Evolutionary conservation across 1,140 invertebrate species (phyloP), one percentile per base, ranked within the genome.

Genomic region (Sminthurides bifidus): DNA sequence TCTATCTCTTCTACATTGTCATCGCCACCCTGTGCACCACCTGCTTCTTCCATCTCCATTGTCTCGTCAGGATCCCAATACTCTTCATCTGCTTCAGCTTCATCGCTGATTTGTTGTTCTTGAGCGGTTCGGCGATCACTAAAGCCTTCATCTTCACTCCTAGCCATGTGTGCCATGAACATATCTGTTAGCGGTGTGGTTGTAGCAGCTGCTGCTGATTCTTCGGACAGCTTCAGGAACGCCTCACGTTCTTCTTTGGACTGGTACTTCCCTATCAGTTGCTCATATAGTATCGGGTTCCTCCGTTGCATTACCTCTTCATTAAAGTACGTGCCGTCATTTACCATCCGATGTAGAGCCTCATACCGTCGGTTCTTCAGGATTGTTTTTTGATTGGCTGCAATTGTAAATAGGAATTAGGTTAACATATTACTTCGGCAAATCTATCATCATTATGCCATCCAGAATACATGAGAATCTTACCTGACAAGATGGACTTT

Each of bases 251-350:
- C 85, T 41, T 85, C 79, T 52, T 83, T 77, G 6, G 81, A 81
- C 56, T 92, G 69, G 70, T 86, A 91, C 66, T 84, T 81, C 0
- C 89, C 90, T 51, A 94, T 73, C 52, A 95, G 72, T 65, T 92
- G 82, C 50, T 94, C 85, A 73, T 89, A 95, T 0, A 94, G 69
- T 49, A 88, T 74, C 1, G 91, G 91, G 72, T 91, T 88, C 60
- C 92, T 71, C 62, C 81, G 83, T 78, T 89, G 89, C 90, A 95
- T 95, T 76, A 91, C 85, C 55, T 78, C 79, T 68, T 93, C 87
- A 69, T 81, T 86, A 65, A 95, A 95, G 71, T 94, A 94, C 24
- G 78, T 74, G 35, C 83, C 76, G 54, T 83, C 76, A 23, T 72
- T 67, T 37, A 87, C 72, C 37, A 95, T 69, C 64, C 79, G 74